Percentiles rank a stretch among this genome's conserved stretches.
These are phyloP conservation scores for Ophioninae sp. DNA, from an alignment of 2,888 invertebrate species.

Conservation along the genomic window DNA sequence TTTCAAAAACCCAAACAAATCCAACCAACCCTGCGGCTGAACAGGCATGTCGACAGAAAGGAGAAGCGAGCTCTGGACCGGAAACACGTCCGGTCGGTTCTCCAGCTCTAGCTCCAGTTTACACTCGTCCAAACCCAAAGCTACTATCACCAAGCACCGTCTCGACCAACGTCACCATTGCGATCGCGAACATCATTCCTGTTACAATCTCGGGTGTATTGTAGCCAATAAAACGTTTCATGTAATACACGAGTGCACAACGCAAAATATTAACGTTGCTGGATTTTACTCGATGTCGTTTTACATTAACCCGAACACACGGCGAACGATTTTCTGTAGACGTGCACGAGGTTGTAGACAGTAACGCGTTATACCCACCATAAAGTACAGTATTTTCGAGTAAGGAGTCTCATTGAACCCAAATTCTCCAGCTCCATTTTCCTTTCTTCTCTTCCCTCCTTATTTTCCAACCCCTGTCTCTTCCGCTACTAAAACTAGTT, in stretches of 20 bases:
- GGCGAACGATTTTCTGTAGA: background rate
- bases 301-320: constrained; percentile 11
- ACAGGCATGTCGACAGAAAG: constrained; percentile 41
- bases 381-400: constrained; percentile 39
- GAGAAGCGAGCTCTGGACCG: constrained; percentile 51
- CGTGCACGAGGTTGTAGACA: background rate
- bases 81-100: constrained; percentile 54
- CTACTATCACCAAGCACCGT: constrained; percentile 1
- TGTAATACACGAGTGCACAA: constrained; percentile 58
- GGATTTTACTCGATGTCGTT: constrained; percentile 36
- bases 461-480: background rate
- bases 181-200: constrained; percentile 25
- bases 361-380: constrained; percentile 35
- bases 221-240: constrained; percentile 55
- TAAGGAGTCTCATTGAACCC: constrained; percentile 24
- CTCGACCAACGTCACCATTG: constrained; percentile 13
- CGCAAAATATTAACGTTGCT: constrained; percentile 43
- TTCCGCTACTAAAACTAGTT: constrained; percentile 28
- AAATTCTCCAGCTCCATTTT: constrained; percentile 32
- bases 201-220: constrained; percentile 51
- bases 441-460: constrained; percentile 6
- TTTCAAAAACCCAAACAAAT: constrained; percentile 50
- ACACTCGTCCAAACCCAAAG: background rate
- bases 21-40: constrained; percentile 37
- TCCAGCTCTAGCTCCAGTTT: constrained; percentile 12